Evolutionary conservation across 2,113 vertebrate genomes (phyloP).

Genomic region (Larimichthys crocea): DNA sequence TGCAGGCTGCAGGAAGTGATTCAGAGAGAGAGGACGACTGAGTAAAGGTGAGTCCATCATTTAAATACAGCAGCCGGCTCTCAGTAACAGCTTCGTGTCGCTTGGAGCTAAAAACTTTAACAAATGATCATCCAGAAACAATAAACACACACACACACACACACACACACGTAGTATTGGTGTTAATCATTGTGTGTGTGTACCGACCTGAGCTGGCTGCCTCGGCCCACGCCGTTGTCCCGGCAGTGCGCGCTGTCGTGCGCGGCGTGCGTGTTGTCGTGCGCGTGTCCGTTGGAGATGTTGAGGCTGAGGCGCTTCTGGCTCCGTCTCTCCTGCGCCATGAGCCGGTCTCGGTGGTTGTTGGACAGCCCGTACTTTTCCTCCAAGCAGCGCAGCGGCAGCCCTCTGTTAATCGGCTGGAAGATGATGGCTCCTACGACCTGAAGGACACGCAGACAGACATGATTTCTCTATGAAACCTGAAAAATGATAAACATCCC

Average conservation of each 20-base stretch:
- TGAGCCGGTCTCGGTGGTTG: slow-evolving; percentile 67
- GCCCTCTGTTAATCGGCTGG: slow-evolving; percentile 93
- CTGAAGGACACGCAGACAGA: background rate
- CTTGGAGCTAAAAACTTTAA: slow-evolving; percentile 4
- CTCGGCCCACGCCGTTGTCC: slow-evolving; percentile 80
- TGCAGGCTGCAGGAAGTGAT: slow-evolving; percentile 10
- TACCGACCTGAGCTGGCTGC: slow-evolving; percentile 90
- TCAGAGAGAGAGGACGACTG: background rate
- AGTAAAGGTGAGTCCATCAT: slow-evolving; percentile 21
- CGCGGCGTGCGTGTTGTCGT: slow-evolving; percentile 72
- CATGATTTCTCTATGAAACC: background rate
- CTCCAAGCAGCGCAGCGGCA: slow-evolving; percentile 93
- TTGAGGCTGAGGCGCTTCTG: slow-evolving; percentile 93
- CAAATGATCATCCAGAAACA: background rate
- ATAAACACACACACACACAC: background rate
- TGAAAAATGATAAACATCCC: too few relatives aligned
- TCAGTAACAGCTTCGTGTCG: slow-evolving; percentile 4
- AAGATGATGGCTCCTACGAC: slow-evolving; percentile 96
- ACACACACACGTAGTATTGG: background rate
- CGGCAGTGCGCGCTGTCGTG: slow-evolving; percentile 69
- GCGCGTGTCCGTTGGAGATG: slow-evolving; percentile 83
- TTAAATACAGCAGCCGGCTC: slow-evolving; percentile 18
- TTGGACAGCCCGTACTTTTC: slow-evolving; percentile 88
- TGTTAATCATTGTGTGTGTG: slow-evolving; percentile 8
- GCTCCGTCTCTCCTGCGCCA: slow-evolving; percentile 78